phyloP scores from a whole-genome alignment of 2,888 invertebrate genomes.

The Synanthedon formicaeformis region DNA sequence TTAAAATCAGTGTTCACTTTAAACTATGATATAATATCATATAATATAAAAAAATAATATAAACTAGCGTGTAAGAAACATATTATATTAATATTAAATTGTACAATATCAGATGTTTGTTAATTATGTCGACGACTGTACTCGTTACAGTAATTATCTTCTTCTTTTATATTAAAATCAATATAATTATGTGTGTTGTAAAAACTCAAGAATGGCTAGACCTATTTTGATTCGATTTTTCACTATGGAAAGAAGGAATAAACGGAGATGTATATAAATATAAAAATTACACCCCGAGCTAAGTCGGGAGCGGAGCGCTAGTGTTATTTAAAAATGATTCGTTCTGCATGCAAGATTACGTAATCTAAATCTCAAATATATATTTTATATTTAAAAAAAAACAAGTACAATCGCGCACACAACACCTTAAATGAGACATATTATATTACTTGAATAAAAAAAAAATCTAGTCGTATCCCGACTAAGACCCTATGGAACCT shows the following conservation, averaged over 20 bases:
- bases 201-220: too few species aligned
- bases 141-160: background rate
- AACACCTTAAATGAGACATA: background rate
- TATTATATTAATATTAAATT: constrained; percentile 44
- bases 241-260: too few species aligned
- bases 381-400: background rate
- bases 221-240: too few species aligned
- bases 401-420: background rate
- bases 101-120: constrained; percentile 57
- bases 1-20: constrained; percentile 43
- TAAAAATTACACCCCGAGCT: too few species aligned
- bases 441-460: background rate
- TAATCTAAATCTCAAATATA: too few species aligned
- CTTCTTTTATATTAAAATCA: too few species aligned
- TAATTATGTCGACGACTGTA: constrained; percentile 16
- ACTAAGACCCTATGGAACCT: background rate
- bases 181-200: too few species aligned
- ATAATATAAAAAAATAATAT: constrained; percentile 37
- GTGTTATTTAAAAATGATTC: too few species aligned
- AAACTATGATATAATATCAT: constrained; percentile 38
- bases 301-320: too few species aligned
- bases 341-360: too few species aligned
- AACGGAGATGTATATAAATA: too few species aligned
- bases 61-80: constrained; percentile 50
- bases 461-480: background rate